phyloP scores from a whole-genome alignment of 2,888 invertebrate genomes.

The Chrysolina americana region DNA sequence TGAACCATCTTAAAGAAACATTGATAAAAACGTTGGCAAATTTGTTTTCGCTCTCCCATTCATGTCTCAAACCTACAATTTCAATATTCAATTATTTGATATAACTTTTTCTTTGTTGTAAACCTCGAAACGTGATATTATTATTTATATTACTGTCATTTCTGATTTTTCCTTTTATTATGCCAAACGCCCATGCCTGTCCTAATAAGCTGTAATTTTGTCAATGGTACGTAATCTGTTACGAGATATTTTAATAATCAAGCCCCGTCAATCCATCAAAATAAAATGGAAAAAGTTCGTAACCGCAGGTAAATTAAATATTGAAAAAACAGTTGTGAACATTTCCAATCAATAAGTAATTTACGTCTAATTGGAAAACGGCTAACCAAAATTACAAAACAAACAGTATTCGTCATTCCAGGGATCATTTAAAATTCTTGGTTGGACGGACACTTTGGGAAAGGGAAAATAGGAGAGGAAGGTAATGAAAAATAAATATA shows the following conservation, averaged over 20 bases:
- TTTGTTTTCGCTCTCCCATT: no score
- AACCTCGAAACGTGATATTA: no score
- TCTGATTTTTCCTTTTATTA: no score
- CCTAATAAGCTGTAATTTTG: background rate
- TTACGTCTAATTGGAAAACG: conserved; percentile 28
- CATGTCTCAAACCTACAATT: no score
- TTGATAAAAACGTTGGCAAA: no score
- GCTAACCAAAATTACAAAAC: conserved; percentile 29
- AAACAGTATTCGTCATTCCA: conserved; percentile 16
- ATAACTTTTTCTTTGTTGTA: no score
- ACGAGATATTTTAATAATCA: background rate
- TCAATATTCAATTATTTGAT: no score
- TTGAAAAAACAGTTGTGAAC: conserved; percentile 21
- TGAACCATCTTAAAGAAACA: no score
- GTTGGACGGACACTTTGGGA: background rate
- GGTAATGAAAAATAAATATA: conserved; percentile 17
- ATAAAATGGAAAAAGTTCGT: conserved; percentile 1
- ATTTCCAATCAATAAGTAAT: conserved; percentile 32
- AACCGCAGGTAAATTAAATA: background rate
- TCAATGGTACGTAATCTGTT: background rate
- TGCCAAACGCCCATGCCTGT: background rate
- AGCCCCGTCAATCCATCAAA: conserved; percentile 3
- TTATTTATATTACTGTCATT: no score
- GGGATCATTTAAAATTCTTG: conserved; percentile 13
- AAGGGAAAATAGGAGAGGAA: background rate